Base-by-base conservation (phyloP, 1,140 invertebrate genomes). In the Cydia strobilella region DNA sequence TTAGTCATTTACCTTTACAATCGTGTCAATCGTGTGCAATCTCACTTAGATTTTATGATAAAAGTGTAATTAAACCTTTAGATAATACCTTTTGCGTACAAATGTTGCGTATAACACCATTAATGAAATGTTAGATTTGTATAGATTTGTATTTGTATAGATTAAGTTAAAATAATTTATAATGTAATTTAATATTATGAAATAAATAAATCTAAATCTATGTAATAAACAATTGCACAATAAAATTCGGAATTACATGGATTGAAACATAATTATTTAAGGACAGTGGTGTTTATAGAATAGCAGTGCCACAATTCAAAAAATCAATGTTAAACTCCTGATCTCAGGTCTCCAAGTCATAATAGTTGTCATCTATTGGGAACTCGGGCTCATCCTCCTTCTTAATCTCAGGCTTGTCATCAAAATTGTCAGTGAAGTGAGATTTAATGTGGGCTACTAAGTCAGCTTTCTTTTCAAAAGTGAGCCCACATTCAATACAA, bases 401-500 rank as follows among this genome's bases (percentile, higher is more conserved):
- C 76, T 93, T 91, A 63, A 90, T 90, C 79, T 88, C 84, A 77
- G 77, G 80, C 77, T 92, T 92, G 27, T 92, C 89, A 78, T 91
- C 86, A 86, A 82, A 88, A 77, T 90, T 87, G 75, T 93, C 90
- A 72, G 82, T 85, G 74, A 93, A 93, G 81, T 95, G 94, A 3
- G 94, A 94, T 79, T 94, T 94, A 31, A 94, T 88, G 79, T 95
- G 94, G 69, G 92, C 91, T 75, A 94, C 93, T 77, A 94, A 82
- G 72, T 94, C 93, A 25, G 92, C 82, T 83, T 94, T 94, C 51
- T 94, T 93, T 42, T 93, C 87, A 84, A 94, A 95, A 18, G 89
- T 93, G 27, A 94, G 93, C 78, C 93, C 90, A 83, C 94, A 94
- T 75, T 94, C 92, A 62, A 93, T 89, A 78, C 94, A 95, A 54